Base-by-base conservation (phyloP, 2,888 invertebrate genomes). In the Ceraclea dissimilis region DNA sequence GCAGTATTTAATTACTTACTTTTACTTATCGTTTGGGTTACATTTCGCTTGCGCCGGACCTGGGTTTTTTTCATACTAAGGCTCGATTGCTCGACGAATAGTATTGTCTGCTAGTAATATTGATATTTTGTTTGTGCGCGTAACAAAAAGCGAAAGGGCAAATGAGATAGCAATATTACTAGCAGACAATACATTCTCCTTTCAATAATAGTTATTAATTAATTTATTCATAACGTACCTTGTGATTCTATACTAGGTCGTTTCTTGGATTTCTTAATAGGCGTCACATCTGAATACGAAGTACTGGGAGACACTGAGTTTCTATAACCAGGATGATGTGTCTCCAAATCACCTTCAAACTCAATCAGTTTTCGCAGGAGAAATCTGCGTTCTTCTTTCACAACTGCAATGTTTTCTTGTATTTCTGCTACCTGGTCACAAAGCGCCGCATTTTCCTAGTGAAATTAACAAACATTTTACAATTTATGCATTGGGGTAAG, bases 401-500 rank as follows among this genome's bases (percentile, higher is more conserved):
- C 84, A 52, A 86, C 80, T 21, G 86, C 71, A 50, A 91, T 83
- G 69, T 88, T 88, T 65, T 90, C 87, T 72, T 94, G 93, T 61
- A 88, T 83, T 70, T 86, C 83, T 1, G 89, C 85, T 16, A 93
- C 86, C 78, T 93, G 91, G 75, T 94, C 94, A 70, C 93, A 92
- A 2, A 93, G 70, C 4, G 89, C 88, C 52, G 89, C 86, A 75
- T 90, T 90, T 76, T 90, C 90, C 90, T 90, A 65, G 8, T 33
- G 10, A 57, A 4, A 39, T 18, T n/a, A 34, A 48, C 31, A 22
- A 21, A 18, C 11, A 34, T 48, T 18, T 20, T 52, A 20, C 17
- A 21, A 20, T 21, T 2, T 18, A 47, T 47, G 13, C 13, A 13
- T 19, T 10, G 11, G 5, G 8, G 8, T 47, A 18, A 19, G 16